Conservation (phyloP, 2,888 invertebrate genomes). For the Lycia hirtaria region DNA sequence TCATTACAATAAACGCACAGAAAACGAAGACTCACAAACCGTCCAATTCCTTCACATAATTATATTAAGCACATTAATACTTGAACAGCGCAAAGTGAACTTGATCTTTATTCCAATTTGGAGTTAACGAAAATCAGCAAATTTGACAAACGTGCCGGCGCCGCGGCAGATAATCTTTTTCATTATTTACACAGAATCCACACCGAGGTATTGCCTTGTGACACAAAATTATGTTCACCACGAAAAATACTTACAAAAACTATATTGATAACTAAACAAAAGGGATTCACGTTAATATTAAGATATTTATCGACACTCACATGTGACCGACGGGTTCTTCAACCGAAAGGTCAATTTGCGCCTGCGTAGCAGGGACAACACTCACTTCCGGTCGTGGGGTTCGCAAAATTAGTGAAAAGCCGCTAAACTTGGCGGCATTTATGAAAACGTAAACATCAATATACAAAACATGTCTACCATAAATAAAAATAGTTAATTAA, state of each 20-base stretch:
- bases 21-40: constrained; percentile 59
- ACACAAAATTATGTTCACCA: constrained; percentile 77
- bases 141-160: constrained; percentile 83
- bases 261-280: constrained; percentile 72
- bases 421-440: constrained; percentile 69
- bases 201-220: constrained; percentile 63
- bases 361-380: constrained; percentile 88
- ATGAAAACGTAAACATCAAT: constrained; percentile 42
- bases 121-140: constrained; percentile 68
- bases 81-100: constrained; percentile 50
- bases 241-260: constrained; percentile 82
- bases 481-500: not conserved
- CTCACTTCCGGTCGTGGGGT: constrained; percentile 84
- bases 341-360: constrained; percentile 91
- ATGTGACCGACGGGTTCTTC: constrained; percentile 96
- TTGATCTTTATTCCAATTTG: constrained; percentile 59
- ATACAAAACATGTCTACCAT: not conserved
- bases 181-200: constrained; percentile 76
- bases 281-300: constrained; percentile 80
- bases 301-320: constrained; percentile 90
- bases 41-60: constrained; percentile 51
- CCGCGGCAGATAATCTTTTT: constrained; percentile 69
- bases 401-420: constrained; percentile 77
- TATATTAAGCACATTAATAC: constrained; percentile 49
- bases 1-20: constrained; percentile 56